phyloP scores from a whole-genome alignment of 1,140 invertebrate species.

The Bombus ignitus region DNA sequence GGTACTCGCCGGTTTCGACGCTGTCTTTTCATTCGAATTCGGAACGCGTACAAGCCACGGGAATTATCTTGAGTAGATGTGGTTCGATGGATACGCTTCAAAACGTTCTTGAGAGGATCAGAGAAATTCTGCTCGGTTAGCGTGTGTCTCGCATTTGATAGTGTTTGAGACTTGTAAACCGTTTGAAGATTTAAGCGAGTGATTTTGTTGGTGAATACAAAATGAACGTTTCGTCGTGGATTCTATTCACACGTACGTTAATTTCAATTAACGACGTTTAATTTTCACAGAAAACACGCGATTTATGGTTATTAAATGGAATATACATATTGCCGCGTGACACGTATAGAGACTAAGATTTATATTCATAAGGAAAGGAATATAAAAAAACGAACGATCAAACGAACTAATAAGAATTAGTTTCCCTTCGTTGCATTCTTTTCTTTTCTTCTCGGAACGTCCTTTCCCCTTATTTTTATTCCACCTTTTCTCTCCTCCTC shows the following conservation, averaged over 20 bases:
- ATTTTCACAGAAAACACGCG: too few species aligned
- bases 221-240: background rate
- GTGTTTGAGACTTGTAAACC: background rate
- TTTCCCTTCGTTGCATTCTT: too few species aligned
- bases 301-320: background rate
- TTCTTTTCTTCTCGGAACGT: too few species aligned
- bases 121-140: background rate
- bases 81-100: background rate
- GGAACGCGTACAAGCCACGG: background rate
- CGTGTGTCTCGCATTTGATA: background rate
- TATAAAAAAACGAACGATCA: too few species aligned
- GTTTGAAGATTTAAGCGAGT: background rate
- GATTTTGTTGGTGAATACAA: background rate
- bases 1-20: background rate
- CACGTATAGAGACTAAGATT: too few species aligned
- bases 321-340: background rate
- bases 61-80: slow-evolving; percentile 24
- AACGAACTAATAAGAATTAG: too few species aligned
- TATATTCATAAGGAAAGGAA: too few species aligned
- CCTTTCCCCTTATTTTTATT: too few species aligned
- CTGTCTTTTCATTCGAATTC: slow-evolving; percentile 18
- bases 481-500: too few species aligned
- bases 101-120: background rate
- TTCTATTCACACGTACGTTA: background rate
- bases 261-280: too few species aligned